Base-by-base conservation (phyloP, 2,888 invertebrate genomes). In the Athalia rosae region DNA sequence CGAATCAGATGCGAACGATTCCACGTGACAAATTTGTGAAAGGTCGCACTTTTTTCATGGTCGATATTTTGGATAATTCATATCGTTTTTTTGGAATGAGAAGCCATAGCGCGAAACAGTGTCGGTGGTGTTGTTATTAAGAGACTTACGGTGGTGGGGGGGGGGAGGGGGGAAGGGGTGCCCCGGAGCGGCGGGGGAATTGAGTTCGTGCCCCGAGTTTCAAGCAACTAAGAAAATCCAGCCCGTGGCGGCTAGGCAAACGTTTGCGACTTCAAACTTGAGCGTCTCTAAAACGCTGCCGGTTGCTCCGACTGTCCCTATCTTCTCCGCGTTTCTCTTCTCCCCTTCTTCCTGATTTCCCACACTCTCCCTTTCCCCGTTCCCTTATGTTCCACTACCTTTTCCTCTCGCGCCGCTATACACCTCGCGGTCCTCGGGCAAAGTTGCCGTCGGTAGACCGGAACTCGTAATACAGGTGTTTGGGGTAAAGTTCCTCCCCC, bases 171-270 rank as follows among this genome's bases (percentile, higher is more conserved):
- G n/a, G n/a, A n/a, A n/a, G n/a, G 84, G 84, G 82, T 84, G 84
- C 74, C 86, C 85, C 73, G 82, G 80, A 84, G 87, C 86, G 84
- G 85, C 85, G 80, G 80, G 79, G 83, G 85, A 88, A 88, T 89
- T 86, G 88, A 88, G 87, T 87, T 88, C 87, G 87, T 88, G 87
- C 86, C 83, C 84, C 83, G 87, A 84, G 85, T 88, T 84, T 84
- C 83, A 87, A 85, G 83, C 84, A 81, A 84, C 82, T 82, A 81
- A 85, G 85, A 85, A 86, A 74, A 74, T 74, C 84, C 81, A 82
- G 79, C 84, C 81, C 77, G 71, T 80, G 82, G 82, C 79, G 82
- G 82, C 79, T 76, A 76, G 80, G 79, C 78, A 80, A 80, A 82
- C 78, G 82, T 77, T 71, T 69, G 15, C 62, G 71, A 78, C 66